Evolutionary conservation across 1,140 invertebrate genomes (phyloP), one percentile per base, ranked within the genome.

Genomic region (Stenopsyche tienmushanensis): DNA sequence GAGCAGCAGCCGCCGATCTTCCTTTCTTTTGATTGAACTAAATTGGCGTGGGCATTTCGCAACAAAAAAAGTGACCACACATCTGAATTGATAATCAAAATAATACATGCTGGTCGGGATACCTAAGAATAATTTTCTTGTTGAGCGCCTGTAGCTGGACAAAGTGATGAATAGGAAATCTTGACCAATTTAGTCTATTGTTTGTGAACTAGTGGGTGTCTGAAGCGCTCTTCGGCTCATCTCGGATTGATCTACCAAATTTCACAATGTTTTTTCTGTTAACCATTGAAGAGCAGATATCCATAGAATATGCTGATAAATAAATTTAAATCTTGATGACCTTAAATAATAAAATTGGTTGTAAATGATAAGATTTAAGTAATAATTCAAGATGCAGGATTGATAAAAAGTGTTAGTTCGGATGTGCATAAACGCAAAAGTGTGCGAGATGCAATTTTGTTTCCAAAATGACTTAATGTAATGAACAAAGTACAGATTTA

Each of bases 151-250:
- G n/a, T n/a, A n/a, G 20, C 3, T 10, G 41, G 8, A 29, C 24
- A 25, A 58, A n/a, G 23, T 17, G 20, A 44, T 47, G 54, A 57
- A 60, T 47, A 15, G 13, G 15, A 45, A 41, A 60, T 13, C 15
- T 15, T 9, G 8, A 18, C 23, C 57, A 60, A 60, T 60, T 60
- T 60, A 29, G 7, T 25, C 57, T 44, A 60, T 60, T 60, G 57
- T 58, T 17, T 7, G n/a, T 15, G 9, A 20, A 15, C n/a, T n/a
- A 13, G 54, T 57, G 54, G 54, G 54, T 57, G 54, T 42, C 54
- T 3, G 44, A 5, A 34, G 13, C 5, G 29, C 29, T 13, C 5
- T 34, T 34, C 29, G 29, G 29, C 3, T 20, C 13, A 34, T 34
- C 13, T 34, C 29, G 13, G 29, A 34, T 5, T 34, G 29, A 5